phyloP scores from a whole-genome alignment of 2,113 vertebrate species.

The Brachionichthys hirsutus region DNA sequence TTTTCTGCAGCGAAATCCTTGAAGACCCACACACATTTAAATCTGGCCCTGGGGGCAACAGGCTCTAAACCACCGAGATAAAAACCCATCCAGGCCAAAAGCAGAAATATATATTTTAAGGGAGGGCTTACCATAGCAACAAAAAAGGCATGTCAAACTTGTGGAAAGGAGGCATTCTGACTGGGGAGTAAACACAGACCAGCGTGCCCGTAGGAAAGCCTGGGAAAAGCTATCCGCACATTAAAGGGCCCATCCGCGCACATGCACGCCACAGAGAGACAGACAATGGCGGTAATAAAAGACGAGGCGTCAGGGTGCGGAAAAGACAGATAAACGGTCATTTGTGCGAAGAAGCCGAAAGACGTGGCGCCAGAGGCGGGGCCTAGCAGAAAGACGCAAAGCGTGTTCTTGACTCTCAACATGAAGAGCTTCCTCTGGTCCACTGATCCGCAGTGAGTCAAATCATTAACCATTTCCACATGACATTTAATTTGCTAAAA shows the following conservation, averaged over 20 bases:
- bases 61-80: constrained; percentile 79
- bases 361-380: constrained; percentile 48
- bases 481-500: constrained; percentile 15
- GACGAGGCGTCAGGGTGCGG: constrained; percentile 75
- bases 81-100: constrained; percentile 79
- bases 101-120: constrained; percentile 81
- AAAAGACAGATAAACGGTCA: constrained; percentile 78
- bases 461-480: constrained; percentile 31
- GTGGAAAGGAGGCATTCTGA: constrained; percentile 73
- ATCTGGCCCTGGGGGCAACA: constrained; percentile 82
- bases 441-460: constrained; percentile 29
- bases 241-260: constrained; percentile 72
- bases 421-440: constrained; percentile 32
- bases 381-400: constrained; percentile 44
- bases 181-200: constrained; percentile 73
- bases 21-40: constrained; percentile 85
- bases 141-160: constrained; percentile 80
- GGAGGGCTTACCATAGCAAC: constrained; percentile 78
- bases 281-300: constrained; percentile 78
- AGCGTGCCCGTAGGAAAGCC: constrained; percentile 74
- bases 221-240: constrained; percentile 70
- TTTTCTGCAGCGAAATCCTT: constrained; percentile 81
- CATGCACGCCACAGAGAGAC: constrained; percentile 69
- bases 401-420: constrained; percentile 28
- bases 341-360: constrained; percentile 73